These are phyloP conservation scores for Antedon mediterranea DNA, from an alignment of 53 echinoderm and acorn worm genomes.

Conservation along the genomic window DNA sequence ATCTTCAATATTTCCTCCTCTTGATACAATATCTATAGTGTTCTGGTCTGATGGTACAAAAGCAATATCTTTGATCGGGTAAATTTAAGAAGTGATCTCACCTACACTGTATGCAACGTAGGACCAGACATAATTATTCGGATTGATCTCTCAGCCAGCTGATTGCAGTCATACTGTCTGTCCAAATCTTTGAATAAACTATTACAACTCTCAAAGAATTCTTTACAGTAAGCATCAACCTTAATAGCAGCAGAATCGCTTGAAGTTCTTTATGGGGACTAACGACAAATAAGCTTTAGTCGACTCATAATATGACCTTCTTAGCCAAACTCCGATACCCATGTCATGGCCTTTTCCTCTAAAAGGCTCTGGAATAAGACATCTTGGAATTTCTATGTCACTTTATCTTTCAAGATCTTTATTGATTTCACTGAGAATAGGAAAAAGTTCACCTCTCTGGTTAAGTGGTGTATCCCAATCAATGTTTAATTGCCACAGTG, in stretches of 20 bases:
- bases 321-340: conserved; percentile 63
- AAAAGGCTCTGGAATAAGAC: conserved; percentile 43
- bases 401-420: conserved; percentile 19
- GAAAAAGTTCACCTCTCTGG: conserved; percentile 23
- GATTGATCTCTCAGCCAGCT: no score
- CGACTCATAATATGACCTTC: conserved; percentile 36
- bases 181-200: conserved; percentile 36
- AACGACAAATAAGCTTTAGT: conserved; percentile 39
- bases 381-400: no score
- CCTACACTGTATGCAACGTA: no score
- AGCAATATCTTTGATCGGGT: no score
- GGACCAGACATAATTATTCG: no score
- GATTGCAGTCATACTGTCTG: no score
- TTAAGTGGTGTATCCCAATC: conserved; percentile 48
- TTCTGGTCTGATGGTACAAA: no score
- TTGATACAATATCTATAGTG: no score
- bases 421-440: conserved; percentile 28
- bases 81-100: no score
- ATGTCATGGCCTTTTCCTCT: conserved; percentile 45
- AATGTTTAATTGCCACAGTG: conserved; percentile 42
- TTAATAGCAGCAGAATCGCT: conserved; percentile 29
- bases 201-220: conserved; percentile 35
- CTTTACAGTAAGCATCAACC: conserved; percentile 43
- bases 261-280: conserved; percentile 42
- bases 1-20: neutral